Base-by-base conservation (phyloP, 1,140 invertebrate species). In the Chironomus tepperi region DNA sequence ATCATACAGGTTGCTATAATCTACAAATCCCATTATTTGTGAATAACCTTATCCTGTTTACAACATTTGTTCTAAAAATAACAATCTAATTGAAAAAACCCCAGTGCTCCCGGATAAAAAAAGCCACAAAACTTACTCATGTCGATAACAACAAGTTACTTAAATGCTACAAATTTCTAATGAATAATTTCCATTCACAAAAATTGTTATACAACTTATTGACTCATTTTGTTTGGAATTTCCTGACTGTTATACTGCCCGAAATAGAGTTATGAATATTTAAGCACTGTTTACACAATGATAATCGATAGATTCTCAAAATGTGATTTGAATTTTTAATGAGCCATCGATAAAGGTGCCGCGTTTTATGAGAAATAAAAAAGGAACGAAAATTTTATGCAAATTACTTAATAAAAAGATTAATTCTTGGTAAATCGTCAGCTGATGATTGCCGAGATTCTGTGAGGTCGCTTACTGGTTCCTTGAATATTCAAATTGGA, bases 211-310 rank as follows among this genome's bases (percentile, higher is more conserved):
- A 5, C 24, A 34, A 34, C 24, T 34, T 34, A 34, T 34, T 57
- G 47, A 57, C 12, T 57, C 47, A 57, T 57, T n/a, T 57, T 34
- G 24, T 57, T 57, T 57, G 47, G 47, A 57, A 57, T 57, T 57
- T 57, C 47, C 47, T 57, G 43, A 47, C n/a, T 47, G 43, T 10
- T 47, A 2, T 47, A n/a, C 12, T 15, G 47, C 47, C n/a, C 8
- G 15, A 57, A 57, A 57, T 57, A 15, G 47, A 57, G 47, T n/a
- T 57, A 15, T 57, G 47, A 57, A 57, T 57, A 57, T n/a, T 57
- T 57, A 57, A 57, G 47, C 47, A 12, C 12, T 57, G 47, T 57
- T 57, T 57, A 57, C 47, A 15, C 47, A n/a, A 57, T 15, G 15
- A 57, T 57, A 57, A 57, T 57, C 47, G n/a, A 57, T n/a, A 12